Evolutionary conservation across 2,797 vertebrate genomes (phyloP), one percentile per base, ranked within the genome.

Genomic region (Pangasius macronema): DNA sequence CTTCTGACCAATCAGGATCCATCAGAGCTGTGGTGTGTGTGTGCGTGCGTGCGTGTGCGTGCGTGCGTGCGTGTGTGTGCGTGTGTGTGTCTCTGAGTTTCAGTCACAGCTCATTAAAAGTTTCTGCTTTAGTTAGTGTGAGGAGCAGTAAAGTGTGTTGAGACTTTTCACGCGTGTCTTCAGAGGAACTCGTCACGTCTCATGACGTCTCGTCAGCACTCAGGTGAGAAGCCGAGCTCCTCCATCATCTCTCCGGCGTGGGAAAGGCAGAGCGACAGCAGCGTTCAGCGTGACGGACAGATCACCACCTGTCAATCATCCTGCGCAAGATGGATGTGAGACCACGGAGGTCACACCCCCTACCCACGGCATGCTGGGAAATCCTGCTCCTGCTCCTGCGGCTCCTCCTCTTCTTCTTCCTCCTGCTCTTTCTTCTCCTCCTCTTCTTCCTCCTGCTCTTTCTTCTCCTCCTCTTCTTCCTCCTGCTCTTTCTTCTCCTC

Each of bases 251-350:
- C 75, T 77, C 49, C 24, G 1, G 24, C 5, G 27, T 14, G 46
- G 6, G 51, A 49, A 46, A 75, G 73, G 13, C 24, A 77, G 75
- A 55, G 27, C 6, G n/a, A 53, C 27, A 53, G 46, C 75, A 33
- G 75, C 27, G 85, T 86, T 86, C 61, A 63, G 27, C 70, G 57
- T 89, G 89, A 89, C 87, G 87, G 86, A 91, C 87, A 87, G 86
- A 80, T 85, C 73, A n/a, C n/a, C 73, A 81, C 49, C 88, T 88
- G 89, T 87, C 90, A 89, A 85, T 90, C 89, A 87, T 84, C 63
- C 36, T 36, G 53, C 49, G 8, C 59, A 85, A 82, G 86, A 90
- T 53, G 73, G 73, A 33, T 55, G 51, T 55, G 18, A 79, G n/a
- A 20, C 8, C 51, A 30, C 3, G 1, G 20, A 57, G 20, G 53